Conservation (phyloP, 37 sponge, comb jelly and placozoan species). For the Aphrocallistes beatrix region DNA sequence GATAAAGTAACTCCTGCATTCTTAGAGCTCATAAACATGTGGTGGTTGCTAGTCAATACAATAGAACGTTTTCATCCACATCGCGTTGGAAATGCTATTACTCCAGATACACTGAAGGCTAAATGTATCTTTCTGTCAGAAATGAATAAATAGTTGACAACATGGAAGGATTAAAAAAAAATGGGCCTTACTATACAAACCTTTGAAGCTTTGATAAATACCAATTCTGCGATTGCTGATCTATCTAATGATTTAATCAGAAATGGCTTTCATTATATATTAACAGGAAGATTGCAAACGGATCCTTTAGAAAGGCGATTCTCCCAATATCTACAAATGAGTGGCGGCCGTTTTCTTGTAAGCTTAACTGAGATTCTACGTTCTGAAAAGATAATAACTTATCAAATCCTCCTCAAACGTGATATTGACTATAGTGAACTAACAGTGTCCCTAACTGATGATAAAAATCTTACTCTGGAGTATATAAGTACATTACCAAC, state of each 20-base stretch:
- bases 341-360: too few species aligned
- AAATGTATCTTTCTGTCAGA: neutral
- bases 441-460: neutral
- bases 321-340: too few species aligned
- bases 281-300: neutral
- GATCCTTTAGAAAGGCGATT: constrained; percentile 12
- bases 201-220: neutral
- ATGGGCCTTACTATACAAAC: neutral
- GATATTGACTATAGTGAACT: neutral
- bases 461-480: neutral
- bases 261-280: neutral
- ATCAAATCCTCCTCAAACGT: neutral
- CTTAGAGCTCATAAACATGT: constrained; percentile 9
- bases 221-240: neutral
- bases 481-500: neutral
- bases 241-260: neutral
- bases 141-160: neutral
- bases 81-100: neutral
- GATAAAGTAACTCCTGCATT: constrained; percentile 13
- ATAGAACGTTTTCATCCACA: constrained; percentile 13
- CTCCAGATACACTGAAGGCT: neutral
- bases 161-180: neutral
- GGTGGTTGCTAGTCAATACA: neutral
- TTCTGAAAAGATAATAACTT: constrained; percentile 3
- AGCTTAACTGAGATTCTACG: too few species aligned